Conservation (phyloP, 2,113 vertebrate species). For the Chauna torquata region DNA sequence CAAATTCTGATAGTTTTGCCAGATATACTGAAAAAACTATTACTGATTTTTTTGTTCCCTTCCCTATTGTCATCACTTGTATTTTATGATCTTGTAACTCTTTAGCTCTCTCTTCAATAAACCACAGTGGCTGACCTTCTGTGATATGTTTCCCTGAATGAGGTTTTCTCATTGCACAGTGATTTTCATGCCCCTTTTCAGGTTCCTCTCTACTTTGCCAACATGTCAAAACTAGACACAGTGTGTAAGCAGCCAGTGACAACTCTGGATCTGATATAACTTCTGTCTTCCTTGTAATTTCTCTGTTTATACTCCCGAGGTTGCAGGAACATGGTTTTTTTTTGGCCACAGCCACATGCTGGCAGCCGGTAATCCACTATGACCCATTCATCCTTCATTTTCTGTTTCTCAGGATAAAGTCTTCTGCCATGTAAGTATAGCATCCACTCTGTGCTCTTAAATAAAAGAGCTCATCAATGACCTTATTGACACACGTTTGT, state of each 20-base stretch:
- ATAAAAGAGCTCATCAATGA: not conserved
- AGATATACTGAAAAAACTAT: not conserved
- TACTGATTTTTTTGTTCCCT: not conserved
- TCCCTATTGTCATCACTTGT: not conserved
- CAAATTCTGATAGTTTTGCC: not conserved
- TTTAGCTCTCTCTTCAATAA: not conserved
- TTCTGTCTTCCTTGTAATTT: not conserved
- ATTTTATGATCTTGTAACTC: not conserved
- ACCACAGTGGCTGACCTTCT: not conserved
- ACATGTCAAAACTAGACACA: not conserved
- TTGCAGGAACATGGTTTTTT: not conserved
- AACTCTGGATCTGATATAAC: not conserved
- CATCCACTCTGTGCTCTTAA: not conserved
- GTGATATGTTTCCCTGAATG: not conserved
- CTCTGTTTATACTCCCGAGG: not conserved
- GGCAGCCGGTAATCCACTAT: not conserved
- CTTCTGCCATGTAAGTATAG: not conserved
- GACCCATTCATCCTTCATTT: not conserved
- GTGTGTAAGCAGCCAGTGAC: not conserved
- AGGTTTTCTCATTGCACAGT: not conserved
- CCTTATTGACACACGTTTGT: slow-evolving; percentile 45
- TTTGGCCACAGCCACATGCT: not conserved
- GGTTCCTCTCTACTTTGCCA: not conserved
- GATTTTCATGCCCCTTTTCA: not conserved
- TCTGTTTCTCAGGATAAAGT: not conserved